A percentile compares a stretch with the other conserved stretches of the same genome.
phyloP scores from a whole-genome alignment of 2,113 vertebrate genomes.

The Thymallus thymallus region DNA sequence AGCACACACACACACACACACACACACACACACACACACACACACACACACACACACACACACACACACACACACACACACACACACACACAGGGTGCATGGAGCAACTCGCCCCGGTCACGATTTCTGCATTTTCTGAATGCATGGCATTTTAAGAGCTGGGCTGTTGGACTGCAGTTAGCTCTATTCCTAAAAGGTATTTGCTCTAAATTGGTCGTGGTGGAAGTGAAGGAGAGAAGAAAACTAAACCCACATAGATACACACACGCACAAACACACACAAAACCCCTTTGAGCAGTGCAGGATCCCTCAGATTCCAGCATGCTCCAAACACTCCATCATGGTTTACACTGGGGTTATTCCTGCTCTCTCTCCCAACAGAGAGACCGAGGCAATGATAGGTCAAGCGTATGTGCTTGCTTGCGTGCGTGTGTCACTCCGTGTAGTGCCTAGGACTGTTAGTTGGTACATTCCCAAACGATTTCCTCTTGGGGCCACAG shows the following conservation, averaged over 20 bases:
- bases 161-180: not conserved
- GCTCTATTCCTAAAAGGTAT: constrained; percentile 26
- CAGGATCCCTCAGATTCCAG: constrained; percentile 33
- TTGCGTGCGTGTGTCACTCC: constrained; percentile 10
- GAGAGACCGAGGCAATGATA: constrained; percentile 42
- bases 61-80: not conserved
- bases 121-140: constrained; percentile 33
- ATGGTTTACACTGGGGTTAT: constrained; percentile 53
- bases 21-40: too few species aligned
- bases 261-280: too few species aligned
- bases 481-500: not conserved
- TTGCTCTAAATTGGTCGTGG: constrained; percentile 25
- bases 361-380: constrained; percentile 32
- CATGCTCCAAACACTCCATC: too few species aligned
- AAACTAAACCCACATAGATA: not conserved
- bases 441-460: constrained; percentile 11
- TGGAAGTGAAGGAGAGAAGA: constrained; percentile 21
- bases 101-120: constrained; percentile 29
- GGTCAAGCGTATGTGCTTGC: constrained; percentile 40
- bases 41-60: too few species aligned
- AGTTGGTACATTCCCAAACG: not conserved
- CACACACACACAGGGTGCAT: not conserved
- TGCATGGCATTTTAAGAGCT: constrained; percentile 47
- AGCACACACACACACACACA: not conserved
- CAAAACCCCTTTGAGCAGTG: not conserved